Base-by-base conservation (phyloP, 1,140 invertebrate genomes). In the Hyphantria cunea region DNA sequence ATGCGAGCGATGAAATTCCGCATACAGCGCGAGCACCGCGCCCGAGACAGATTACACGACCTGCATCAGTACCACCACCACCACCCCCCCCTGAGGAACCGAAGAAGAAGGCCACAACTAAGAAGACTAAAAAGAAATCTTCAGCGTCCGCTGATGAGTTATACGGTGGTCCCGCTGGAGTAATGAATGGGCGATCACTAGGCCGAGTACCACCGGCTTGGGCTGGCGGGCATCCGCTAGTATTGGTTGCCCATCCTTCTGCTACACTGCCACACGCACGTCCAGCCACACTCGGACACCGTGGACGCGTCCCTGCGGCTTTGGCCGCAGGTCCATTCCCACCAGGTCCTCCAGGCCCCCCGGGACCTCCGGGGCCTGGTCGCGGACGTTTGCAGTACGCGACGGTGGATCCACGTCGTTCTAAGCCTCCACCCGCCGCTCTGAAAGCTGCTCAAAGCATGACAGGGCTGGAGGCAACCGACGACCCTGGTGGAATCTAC, bases 401-500 rank as follows among this genome's bases (percentile, higher is more conserved):
- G 41, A 91, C 93, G 34, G 96, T 66, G 86, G 97, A 85, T 92
- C 95, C 62, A 88, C 95, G 80, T 93, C 92, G 94, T 61, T 93
- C 95, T 51, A 94, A 96, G 25, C 93, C 96, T 3, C 94, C 95
- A 0, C 93, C 94, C 0, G 91, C 94, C 39, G 92, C 94, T 32
- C 92, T 95, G 70, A 94, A 96, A 33, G 93, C 96, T 0, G 94
- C 95, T 3, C 93, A 95, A n/a, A 96, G 96, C n/a, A 96, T 96
- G 64, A 96, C 95, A 0, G 93, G 92, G 3, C 81, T 93, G 63
- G 93, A 92, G 64, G 94, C 93, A 10, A 95, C 94, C 25, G 96
- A 96, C 45, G 96, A 96, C 10, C 93, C 95, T 6, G 97, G 96
- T 34, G 96, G 95, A 37, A 97, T 96, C 0, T 98, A 98, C 81